These are phyloP conservation scores for Macaria notata DNA, from an alignment of 2,888 invertebrate genomes.

Conservation along the genomic window DNA sequence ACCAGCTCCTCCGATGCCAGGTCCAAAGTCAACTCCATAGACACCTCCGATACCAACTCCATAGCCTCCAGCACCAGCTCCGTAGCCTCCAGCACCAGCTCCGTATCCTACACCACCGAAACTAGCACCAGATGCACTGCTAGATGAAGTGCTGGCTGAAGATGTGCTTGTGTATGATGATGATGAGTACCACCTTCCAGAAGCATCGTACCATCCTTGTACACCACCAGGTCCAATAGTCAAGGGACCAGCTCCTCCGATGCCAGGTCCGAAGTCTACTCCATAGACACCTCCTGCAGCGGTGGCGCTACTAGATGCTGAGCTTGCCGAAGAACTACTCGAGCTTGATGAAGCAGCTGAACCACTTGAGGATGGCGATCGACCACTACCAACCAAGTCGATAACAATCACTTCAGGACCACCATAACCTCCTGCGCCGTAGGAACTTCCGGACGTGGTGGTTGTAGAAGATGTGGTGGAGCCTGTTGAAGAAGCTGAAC, in stretches of 20 bases:
- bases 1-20: neutral
- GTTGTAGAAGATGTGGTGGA: neutral
- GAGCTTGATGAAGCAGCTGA: too few relatives aligned
- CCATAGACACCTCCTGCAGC: too few relatives aligned
- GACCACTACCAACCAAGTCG: neutral
- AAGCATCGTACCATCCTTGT: too few relatives aligned
- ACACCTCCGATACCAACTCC: neutral
- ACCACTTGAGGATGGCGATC: neutral
- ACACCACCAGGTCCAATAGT: too few relatives aligned
- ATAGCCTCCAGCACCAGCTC: too few relatives aligned
- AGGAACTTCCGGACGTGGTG: neutral
- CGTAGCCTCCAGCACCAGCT: neutral
- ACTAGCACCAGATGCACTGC: neutral
- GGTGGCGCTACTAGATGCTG: too few relatives aligned
- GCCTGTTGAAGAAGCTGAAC: neutral
- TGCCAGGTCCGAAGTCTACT: too few relatives aligned
- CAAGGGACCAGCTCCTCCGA: neutral
- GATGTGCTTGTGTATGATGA: too few relatives aligned
- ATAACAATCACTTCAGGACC: neutral
- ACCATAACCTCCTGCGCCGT: neutral
- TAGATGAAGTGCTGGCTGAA: too few relatives aligned
- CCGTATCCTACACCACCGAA: neutral
- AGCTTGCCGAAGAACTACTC: too few relatives aligned
- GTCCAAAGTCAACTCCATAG: neutral
- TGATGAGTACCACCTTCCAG: too few relatives aligned